Evolutionary conservation across 2,113 vertebrate species (phyloP), one percentile per base, ranked within the genome.

Genomic region (Poeciliopsis prolifica): DNA sequence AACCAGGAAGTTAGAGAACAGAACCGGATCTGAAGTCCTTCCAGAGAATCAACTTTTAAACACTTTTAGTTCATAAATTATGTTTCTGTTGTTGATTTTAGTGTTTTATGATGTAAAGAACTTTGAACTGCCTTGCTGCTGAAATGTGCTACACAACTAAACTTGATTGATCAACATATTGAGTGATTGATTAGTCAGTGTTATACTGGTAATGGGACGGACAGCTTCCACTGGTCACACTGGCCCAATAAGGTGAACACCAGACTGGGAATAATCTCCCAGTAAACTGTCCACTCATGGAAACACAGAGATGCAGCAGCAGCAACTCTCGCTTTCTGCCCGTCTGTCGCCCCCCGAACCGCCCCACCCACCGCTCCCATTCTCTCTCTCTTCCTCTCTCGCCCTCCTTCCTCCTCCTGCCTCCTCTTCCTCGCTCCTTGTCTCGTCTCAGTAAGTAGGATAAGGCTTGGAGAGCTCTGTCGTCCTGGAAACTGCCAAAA

Each of bases 401-500:
- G 58, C 69, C 68, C 69, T 84, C 79, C 80, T 77, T 71, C 40
- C 68, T 71, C 72, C 62, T 51, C 48, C 71, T 77, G 80, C 79
- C 79, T 75, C 76, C 81, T 82, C 75, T 77, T 85, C 78, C 77
- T 80, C 73, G 65, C 89, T 88, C 77, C 88, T 83, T 84, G 88
- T 92, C 94, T 94, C 86, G 91, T 94, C 93, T 93, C 94, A 93
- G 96, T 97, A 96, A 96, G 96, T 94, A 95, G 95, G 96, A 96
- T 98, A 96, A 92, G 96, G 96, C 96, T 96, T 96, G 95, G 96
- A 97, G 96, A 94, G 94, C 95, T 95, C 95, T 94, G 95, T 99
- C 97, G 94, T 96, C 97, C 94, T 97, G 96, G 98, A 95, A 99
- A 99, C 97, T 98, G 97, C 96, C 97, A 98, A 94, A 99, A 97